These are phyloP conservation scores for Scaptomyza flava DNA, from an alignment of 2,888 invertebrate genomes.

Conservation along the genomic window DNA sequence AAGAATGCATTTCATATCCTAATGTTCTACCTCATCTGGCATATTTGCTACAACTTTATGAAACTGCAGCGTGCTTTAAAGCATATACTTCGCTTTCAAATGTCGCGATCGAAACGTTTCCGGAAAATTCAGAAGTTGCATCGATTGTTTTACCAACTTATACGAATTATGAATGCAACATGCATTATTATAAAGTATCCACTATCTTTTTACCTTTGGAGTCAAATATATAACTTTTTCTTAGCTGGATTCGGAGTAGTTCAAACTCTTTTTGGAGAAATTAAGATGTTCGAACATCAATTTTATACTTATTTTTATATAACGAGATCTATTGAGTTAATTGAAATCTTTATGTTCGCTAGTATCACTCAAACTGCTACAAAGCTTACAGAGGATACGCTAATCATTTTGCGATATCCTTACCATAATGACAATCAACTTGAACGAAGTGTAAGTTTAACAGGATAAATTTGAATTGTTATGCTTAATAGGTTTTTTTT, in stretches of 20 bases:
- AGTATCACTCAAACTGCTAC: neutral
- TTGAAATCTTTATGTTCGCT: neutral
- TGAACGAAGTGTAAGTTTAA: slow-evolving; percentile 33
- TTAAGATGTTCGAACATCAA: rapidly evolving
- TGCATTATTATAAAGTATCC: slow-evolving; percentile 19
- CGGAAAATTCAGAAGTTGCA: slow-evolving; percentile 1
- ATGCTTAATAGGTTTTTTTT: neutral
- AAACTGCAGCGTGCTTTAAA: slow-evolving; percentile 1
- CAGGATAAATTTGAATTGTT: neutral
- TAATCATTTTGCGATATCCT: slow-evolving; percentile 15
- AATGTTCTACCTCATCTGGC: neutral
- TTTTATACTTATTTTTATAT: neutral
- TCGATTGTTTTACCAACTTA: slow-evolving; percentile 3
- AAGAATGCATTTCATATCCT: neutral
- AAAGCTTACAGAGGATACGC: neutral
- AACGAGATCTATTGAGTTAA: neutral
- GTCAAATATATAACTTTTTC: neutral
- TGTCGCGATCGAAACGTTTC: neutral
- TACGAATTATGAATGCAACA: slow-evolving; percentile 8
- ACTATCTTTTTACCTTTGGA: neutral
- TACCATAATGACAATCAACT: neutral
- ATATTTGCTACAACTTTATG: neutral
- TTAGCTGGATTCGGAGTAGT: neutral
- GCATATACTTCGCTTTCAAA: slow-evolving; percentile 1
- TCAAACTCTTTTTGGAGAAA: neutral